Conservation (phyloP, 1,140 invertebrate species). For the Drosophila sulfurigaster region DNA sequence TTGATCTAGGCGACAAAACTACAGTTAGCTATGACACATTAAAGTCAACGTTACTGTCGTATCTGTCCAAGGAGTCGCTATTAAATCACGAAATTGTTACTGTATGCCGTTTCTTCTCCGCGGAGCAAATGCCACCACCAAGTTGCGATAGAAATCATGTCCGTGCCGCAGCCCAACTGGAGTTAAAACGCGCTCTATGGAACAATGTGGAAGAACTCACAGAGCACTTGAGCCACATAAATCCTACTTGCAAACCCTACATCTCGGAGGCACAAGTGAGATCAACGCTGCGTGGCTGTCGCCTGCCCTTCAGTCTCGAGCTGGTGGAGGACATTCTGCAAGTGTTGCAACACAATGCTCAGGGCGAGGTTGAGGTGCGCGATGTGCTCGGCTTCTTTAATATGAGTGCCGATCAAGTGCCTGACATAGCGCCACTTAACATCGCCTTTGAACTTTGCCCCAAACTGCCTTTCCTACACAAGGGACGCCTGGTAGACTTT, state of each 20-base stretch:
- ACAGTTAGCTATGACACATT: slow-evolving; percentile 86
- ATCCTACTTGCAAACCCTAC: slow-evolving; percentile 86
- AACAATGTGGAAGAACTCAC: slow-evolving; percentile 88
- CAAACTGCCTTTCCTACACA: slow-evolving; percentile 77
- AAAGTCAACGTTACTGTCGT: slow-evolving; percentile 86
- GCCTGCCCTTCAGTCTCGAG: slow-evolving; percentile 88
- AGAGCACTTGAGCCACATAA: slow-evolving; percentile 88
- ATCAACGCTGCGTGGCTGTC: slow-evolving; percentile 88
- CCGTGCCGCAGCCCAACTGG: slow-evolving; percentile 88
- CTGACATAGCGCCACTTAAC: slow-evolving; percentile 79
- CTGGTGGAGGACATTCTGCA: slow-evolving; percentile 89
- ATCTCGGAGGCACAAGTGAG: slow-evolving; percentile 87
- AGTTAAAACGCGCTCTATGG: slow-evolving; percentile 89
- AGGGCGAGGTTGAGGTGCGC: slow-evolving; percentile 86
- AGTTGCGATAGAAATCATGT: slow-evolving; percentile 84
- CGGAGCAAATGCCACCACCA: slow-evolving; percentile 85
- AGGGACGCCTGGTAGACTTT: slow-evolving; percentile 77
- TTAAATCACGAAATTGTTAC: slow-evolving; percentile 92
- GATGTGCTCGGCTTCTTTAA: slow-evolving; percentile 82
- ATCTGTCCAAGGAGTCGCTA: slow-evolving; percentile 88
- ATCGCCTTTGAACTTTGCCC: slow-evolving; percentile 81
- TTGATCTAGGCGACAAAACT: slow-evolving; percentile 47
- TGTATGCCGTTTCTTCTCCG: slow-evolving; percentile 88
- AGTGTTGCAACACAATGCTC: slow-evolving; percentile 87
- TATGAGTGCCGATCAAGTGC: slow-evolving; percentile 63